Percentiles rank a stretch among this genome's conserved stretches.
Evolutionary conservation across 2,797 vertebrate genomes (phyloP).

Genomic region (Dromococcyx pavoninus): DNA sequence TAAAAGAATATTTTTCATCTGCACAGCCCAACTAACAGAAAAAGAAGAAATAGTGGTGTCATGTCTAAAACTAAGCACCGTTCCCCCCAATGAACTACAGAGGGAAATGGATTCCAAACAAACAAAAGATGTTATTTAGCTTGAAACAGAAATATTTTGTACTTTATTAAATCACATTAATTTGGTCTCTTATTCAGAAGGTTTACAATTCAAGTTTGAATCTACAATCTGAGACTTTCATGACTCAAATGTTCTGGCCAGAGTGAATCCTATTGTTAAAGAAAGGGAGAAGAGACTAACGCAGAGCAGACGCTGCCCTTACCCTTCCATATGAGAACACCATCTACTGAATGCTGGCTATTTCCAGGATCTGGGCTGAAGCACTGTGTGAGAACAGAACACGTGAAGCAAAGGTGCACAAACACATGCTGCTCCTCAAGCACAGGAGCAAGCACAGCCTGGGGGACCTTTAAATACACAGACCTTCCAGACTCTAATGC

Average conservation of each 20-base stretch:
- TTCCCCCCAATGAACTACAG: not conserved
- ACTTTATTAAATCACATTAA: not conserved
- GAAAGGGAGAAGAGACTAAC: fast-evolving
- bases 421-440: not conserved
- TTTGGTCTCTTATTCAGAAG: not conserved
- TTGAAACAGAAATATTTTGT: not conserved
- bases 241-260: not conserved
- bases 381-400: not conserved
- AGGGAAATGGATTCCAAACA: not conserved
- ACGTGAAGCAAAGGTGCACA: fast-evolving
- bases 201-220: not conserved
- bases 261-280: not conserved
- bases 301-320: fast-evolving
- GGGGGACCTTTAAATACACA: not conserved
- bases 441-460: fast-evolving
- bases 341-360: not conserved
- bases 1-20: not conserved
- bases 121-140: not conserved
- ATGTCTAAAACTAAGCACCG: not conserved
- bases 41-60: not conserved
- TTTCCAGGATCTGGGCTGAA: not conserved
- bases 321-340: fast-evolving
- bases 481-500: fast-evolving
- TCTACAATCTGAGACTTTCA: too few relatives aligned
- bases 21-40: not conserved